Conservation (phyloP, 2,888 invertebrate genomes). For the Drosophila nr. perissopoda region DNA sequence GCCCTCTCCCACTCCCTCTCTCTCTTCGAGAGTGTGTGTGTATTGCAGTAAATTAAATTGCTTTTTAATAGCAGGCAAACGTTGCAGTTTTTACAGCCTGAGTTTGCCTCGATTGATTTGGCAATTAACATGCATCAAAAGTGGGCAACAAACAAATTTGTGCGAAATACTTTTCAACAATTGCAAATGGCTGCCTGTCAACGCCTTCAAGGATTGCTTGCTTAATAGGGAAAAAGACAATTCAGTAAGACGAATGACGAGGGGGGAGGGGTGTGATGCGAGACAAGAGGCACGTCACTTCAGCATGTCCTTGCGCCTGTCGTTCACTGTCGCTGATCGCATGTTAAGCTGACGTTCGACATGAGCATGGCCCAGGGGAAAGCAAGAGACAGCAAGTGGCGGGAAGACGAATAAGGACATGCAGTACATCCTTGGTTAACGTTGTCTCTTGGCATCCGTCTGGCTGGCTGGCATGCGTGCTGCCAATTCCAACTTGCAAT, state of each 20-base stretch:
- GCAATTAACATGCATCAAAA: conserved; percentile 64
- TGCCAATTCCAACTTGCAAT: conserved; percentile 59
- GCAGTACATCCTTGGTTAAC: conserved; percentile 42
- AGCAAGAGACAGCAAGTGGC: neutral
- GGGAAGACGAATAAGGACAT: conserved; percentile 26
- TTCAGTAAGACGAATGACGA: neutral
- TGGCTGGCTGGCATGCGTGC: conserved; percentile 47
- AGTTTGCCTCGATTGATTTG: conserved; percentile 64
- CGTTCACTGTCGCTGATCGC: conserved; percentile 68
- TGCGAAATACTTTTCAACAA: conserved; percentile 61
- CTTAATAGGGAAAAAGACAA: neutral
- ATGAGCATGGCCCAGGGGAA: conserved; percentile 39
- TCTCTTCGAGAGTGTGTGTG: neutral
- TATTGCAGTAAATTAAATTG: conserved; percentile 63
- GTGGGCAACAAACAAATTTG: conserved; percentile 44
- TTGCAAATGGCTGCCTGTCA: conserved; percentile 66
- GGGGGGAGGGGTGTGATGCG: neutral
- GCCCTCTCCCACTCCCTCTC: accelerated
- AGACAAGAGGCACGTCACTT: conserved; percentile 25
- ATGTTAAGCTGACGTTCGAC: conserved; percentile 71
- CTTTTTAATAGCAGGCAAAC: conserved; percentile 63
- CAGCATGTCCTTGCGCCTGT: conserved; percentile 38
- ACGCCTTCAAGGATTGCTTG: conserved; percentile 45
- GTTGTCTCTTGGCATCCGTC: conserved; percentile 12
- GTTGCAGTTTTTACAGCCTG: conserved; percentile 53